Base-by-base conservation (phyloP, 1,140 invertebrate species). In the Drosophila setifemur region DNA sequence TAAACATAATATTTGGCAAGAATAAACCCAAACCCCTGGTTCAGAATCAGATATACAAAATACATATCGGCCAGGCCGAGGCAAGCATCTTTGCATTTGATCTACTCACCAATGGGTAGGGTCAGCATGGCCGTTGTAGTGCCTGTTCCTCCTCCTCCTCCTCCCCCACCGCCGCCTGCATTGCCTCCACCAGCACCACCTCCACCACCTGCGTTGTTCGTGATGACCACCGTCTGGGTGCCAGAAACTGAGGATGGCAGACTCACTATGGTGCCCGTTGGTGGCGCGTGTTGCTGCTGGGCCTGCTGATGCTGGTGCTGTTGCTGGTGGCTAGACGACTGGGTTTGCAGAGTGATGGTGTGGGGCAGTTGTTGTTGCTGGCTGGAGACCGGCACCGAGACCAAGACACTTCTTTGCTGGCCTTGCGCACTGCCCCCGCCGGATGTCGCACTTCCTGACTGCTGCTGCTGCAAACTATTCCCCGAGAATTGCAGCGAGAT, bases 401-500 rank as follows among this genome's bases (percentile, higher is more conserved):
- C 79, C 9, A 85, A 25, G n/a, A 85, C 79, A 43, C 82, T 89
- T 4, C 79, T 43, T 45, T 79, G 73, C 16, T 85, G 85, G 3
- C 74, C 55, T 19, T 75, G 76, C 31, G 57, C 70, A 57, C 49
- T 50, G 91, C 91, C 66, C 11, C 43, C 39, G 21, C 61, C 43
- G 29, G 78, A 8, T 8, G 31, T 93, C 93, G 55, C 94, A 33
- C 14, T 23, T 0, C 66, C 67, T 21, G 66, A 89, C 6, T 92
- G 86, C 23, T 92, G 82, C 3, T 92, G 91, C 28, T 54, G 91
- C 85, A 48, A 82, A 28, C 54, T 74, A 18, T 85, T 94, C 3
- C 76, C 95, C 9, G 88, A 88, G 43, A 96, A 90, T 19, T 95
- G 95, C 74, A 96, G 91, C 23, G 95, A 95, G 75, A 96, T 95